phyloP scores from a whole-genome alignment of 2,113 vertebrate species.

The Zosterops hypoxanthus region DNA sequence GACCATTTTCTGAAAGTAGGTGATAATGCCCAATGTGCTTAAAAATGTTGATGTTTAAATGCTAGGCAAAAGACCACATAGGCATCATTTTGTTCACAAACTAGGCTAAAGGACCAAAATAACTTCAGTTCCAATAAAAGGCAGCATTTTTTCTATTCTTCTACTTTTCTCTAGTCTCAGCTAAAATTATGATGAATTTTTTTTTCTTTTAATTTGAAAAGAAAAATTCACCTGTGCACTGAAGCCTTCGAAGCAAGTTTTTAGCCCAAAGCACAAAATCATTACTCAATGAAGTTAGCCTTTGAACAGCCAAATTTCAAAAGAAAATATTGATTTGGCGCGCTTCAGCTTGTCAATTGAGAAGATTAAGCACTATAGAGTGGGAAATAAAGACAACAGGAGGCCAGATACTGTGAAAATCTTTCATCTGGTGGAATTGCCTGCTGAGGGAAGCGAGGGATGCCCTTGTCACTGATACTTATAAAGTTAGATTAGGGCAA shows the following conservation, averaged over 20 bases:
- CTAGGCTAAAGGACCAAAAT: neutral
- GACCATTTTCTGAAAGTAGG: neutral
- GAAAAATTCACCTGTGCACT: neutral
- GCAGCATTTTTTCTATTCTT: neutral
- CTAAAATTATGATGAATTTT: neutral
- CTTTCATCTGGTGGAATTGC: neutral
- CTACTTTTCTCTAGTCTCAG: neutral
- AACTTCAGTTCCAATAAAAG: neutral
- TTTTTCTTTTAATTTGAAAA: neutral
- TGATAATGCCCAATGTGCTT: neutral
- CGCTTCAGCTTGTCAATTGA: neutral
- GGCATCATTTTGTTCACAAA: neutral
- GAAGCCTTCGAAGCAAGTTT: neutral
- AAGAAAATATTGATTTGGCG: slow-evolving; percentile 30
- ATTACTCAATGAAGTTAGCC: neutral
- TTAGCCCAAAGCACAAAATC: slow-evolving; percentile 20
- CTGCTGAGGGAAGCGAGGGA: neutral
- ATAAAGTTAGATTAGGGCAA: neutral
- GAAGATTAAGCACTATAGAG: slow-evolving; percentile 13
- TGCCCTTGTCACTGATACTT: neutral
- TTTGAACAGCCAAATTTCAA: slow-evolving; percentile 34
- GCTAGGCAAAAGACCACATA: neutral
- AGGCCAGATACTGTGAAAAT: neutral
- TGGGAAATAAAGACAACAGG: slow-evolving; percentile 16
- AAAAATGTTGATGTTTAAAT: neutral